These are phyloP conservation scores for Amniataba percoides DNA, from an alignment of 2,797 vertebrate genomes.

Conservation along the genomic window DNA sequence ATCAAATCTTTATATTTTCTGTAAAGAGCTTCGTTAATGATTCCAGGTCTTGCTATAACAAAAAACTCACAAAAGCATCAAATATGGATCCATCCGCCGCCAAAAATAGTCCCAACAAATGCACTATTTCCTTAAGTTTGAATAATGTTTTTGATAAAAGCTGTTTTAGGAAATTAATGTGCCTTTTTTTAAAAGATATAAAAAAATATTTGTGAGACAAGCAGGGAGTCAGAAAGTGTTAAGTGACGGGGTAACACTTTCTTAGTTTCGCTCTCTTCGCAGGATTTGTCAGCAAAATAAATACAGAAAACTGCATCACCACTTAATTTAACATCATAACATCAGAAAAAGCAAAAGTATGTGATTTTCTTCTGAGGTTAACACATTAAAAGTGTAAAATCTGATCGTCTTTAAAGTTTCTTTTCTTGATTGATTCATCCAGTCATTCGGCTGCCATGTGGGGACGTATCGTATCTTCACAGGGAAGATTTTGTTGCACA, in stretches of 20 bases:
- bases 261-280: background rate
- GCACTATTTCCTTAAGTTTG: background rate
- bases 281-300: background rate
- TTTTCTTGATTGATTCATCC: background rate
- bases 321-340: background rate
- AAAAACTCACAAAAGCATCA: background rate
- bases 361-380: no score
- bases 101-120: background rate
- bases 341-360: background rate
- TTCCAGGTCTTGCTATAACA: background rate
- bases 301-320: background rate
- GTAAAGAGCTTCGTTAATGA: no score
- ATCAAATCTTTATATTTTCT: no score
- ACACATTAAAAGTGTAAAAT: background rate
- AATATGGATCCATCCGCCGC: background rate
- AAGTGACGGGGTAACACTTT: background rate
- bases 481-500: background rate
- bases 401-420: no score
- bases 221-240: background rate
- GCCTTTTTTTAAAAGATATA: no score
- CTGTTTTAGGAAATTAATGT: no score
- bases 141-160: no score
- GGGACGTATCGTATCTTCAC: background rate
- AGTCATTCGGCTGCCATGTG: background rate
- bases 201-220: background rate